phyloP scores from a whole-genome alignment of 2,797 vertebrate species.

The Tenualosa thibaudeaui region DNA sequence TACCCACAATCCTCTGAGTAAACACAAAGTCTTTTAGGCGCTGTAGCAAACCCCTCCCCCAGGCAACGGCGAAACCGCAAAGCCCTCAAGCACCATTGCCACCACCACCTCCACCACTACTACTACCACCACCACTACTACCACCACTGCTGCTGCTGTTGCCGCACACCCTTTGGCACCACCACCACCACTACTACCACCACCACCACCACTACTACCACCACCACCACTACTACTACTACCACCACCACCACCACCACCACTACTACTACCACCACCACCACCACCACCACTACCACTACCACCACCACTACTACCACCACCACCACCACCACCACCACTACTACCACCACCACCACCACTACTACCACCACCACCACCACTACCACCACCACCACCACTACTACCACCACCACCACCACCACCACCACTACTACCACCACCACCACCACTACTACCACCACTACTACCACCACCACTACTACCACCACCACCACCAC shows the following conservation, averaged over 20 bases:
- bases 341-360: too few relatives aligned
- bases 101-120: not conserved
- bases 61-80: constrained; percentile 56
- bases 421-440: not conserved
- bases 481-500: not conserved
- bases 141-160: not conserved
- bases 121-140: too few relatives aligned
- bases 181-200: too few relatives aligned
- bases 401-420: not conserved
- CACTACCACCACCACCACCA: too few relatives aligned
- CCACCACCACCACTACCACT: not conserved
- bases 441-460: not conserved
- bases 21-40: constrained; percentile 70
- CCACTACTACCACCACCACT: too few relatives aligned
- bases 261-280: not conserved
- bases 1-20: constrained; percentile 70
- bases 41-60: constrained; percentile 62
- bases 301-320: too few relatives aligned
- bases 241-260: too few relatives aligned
- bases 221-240: not conserved
- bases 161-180: not conserved
- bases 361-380: not conserved
- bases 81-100: constrained; percentile 7
- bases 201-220: not conserved
- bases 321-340: too few relatives aligned